These are phyloP conservation scores for Agriopis leucophaearia DNA, from an alignment of 2,888 invertebrate genomes.

Conservation along the genomic window DNA sequence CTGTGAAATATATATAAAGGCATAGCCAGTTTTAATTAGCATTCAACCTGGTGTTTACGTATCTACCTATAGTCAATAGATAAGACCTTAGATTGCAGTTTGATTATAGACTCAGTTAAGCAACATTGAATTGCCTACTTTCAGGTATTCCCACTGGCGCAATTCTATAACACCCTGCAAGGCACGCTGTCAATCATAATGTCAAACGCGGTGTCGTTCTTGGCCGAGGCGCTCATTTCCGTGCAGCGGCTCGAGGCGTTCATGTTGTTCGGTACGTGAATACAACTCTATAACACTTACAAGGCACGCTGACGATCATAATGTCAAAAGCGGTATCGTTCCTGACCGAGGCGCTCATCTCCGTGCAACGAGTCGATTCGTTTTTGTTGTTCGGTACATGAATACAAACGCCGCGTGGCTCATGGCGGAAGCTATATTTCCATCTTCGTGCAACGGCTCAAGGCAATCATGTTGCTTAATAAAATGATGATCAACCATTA, in stretches of 20 bases:
- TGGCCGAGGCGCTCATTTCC: slow-evolving; percentile 88
- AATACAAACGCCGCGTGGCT: too few relatives aligned
- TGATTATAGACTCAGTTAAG: too few relatives aligned
- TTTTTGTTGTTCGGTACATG: slow-evolving; percentile 85
- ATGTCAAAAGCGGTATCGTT: slow-evolving; percentile 87
- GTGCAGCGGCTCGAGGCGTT: slow-evolving; percentile 87
- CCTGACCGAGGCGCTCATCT: slow-evolving; percentile 87
- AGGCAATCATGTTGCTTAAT: too few relatives aligned
- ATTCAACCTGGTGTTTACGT: too few relatives aligned
- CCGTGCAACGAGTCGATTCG: slow-evolving; percentile 86
- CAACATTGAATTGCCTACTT: too few relatives aligned
- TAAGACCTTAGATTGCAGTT: too few relatives aligned
- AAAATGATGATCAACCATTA: too few relatives aligned
- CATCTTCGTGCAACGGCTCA: too few relatives aligned
- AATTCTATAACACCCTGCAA: slow-evolving; percentile 88
- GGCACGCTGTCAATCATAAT: slow-evolving; percentile 87
- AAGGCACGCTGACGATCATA: slow-evolving; percentile 87
- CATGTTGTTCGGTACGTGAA: slow-evolving; percentile 81
- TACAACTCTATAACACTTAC: slow-evolving; percentile 88
- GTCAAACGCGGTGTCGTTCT: slow-evolving; percentile 86
- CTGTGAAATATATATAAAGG: too few relatives aligned
- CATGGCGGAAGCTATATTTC: too few relatives aligned
- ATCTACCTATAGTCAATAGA: too few relatives aligned
- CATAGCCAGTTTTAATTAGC: too few relatives aligned
- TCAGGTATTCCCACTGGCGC: slow-evolving; percentile 88